phyloP scores from a whole-genome alignment of 2,888 invertebrate genomes.

The Norana najaformis region DNA sequence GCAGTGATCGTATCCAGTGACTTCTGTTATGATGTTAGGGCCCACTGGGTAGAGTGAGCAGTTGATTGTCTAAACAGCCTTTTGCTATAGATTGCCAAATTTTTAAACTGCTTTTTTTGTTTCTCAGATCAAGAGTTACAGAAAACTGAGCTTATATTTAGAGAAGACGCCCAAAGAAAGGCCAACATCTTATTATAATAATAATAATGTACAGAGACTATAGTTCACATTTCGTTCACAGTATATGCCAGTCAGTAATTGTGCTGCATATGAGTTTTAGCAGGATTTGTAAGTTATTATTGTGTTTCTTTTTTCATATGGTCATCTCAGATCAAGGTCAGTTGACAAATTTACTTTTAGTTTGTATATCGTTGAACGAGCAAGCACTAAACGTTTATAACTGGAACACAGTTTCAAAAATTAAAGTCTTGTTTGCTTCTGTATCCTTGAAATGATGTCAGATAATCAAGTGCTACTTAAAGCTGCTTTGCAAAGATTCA shows the following conservation, averaged over 20 bases:
- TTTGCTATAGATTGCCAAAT: no score
- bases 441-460: not conserved
- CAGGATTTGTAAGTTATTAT: not conserved
- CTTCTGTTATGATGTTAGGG: not conserved
- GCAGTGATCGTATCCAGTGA: constrained; percentile 13
- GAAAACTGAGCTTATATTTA: no score
- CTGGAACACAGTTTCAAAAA: not conserved
- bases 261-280: not conserved
- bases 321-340: not conserved
- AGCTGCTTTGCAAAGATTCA: not conserved
- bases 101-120: no score
- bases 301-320: not conserved
- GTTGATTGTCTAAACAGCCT: no score
- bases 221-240: no score
- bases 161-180: no score
- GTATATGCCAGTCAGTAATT: not conserved
- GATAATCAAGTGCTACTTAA: not conserved
- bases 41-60: no score
- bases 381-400: not conserved
- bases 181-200: no score
- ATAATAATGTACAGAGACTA: no score
- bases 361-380: not conserved
- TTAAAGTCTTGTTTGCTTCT: not conserved
- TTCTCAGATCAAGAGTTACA: no score
- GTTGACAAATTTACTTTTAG: not conserved